Base-by-base conservation (phyloP, 2,113 vertebrate genomes). In the Halcyon senegalensis region DNA sequence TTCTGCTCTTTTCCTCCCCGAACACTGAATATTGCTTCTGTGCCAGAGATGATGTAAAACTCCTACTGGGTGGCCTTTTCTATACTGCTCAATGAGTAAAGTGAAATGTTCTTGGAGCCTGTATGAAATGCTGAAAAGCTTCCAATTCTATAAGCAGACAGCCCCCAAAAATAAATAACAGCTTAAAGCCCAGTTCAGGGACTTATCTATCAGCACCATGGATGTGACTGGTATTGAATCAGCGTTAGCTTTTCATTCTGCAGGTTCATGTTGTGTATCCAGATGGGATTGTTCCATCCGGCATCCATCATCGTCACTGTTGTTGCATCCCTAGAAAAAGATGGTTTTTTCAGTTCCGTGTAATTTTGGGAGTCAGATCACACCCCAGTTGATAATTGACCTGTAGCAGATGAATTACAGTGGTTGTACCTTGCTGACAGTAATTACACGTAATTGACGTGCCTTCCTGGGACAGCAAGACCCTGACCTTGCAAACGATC, bases 401-500 rank as follows among this genome's bases (percentile, higher is more conserved):
- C 84, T 53, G 50, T 13, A 70, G 60, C 67, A 83, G 86, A 56
- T 37, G 43, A 33, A 56, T 89, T 59, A 46, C 58, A 69, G 68
- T 16, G 55, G 33, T 23, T 77, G 55, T 73, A 92, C 31, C 12
- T 62, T 73, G 64, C 63, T 92, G 69, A n/a, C 33, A 62, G 48
- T 62, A 87, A 88, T 76, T 91, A 33, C 24, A 31, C 33, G 44
- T 62, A 53, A 91, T 90, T 87, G 60, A 91, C 53, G 59, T 53
- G 44, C 35, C 48, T 93, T 80, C 75, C 70, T 53, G 90, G 55
- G 75, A 90, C 79, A 86, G 80, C 80, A 53, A 77, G 85, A n/a
- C 89, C 63, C n/a, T 70, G 66, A 88, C 86, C 53, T 90, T 53
- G 39, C 68, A 43, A 63, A 58, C 0, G 1, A 27, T 51, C 8